A percentile compares a stretch with the other conserved stretches of the same genome.
phyloP scores from a whole-genome alignment of 2,888 invertebrate genomes.

The Acanthoscelides obtectus region DNA sequence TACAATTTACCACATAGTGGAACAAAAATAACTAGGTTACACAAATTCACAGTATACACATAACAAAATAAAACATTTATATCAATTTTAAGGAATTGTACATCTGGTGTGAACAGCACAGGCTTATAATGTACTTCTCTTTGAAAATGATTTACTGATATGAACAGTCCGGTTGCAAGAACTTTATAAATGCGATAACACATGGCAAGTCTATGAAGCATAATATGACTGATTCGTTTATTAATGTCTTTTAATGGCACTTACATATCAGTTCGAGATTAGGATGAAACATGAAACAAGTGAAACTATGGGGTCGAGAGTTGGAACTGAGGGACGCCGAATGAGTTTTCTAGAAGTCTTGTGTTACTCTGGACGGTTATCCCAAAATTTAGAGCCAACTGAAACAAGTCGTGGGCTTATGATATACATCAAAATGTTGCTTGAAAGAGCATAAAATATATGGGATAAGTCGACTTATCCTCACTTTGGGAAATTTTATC shows the following conservation, averaged over 20 bases:
- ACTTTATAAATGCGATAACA: constrained; percentile 47
- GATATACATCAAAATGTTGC: constrained; percentile 2
- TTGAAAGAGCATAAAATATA: constrained; percentile 16
- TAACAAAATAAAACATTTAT: constrained; percentile 23
- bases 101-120: constrained; percentile 36
- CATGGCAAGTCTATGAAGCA: constrained; percentile 38
- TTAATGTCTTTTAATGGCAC: constrained; percentile 16
- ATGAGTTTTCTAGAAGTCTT: constrained; percentile 20
- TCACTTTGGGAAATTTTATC: constrained; percentile 13
- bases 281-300: constrained; percentile 3
- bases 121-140: constrained; percentile 31
- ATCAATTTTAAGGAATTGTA: constrained; percentile 37
- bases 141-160: constrained; percentile 32
- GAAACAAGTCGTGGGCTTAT: constrained; percentile 6
- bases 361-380: constrained; percentile 13
- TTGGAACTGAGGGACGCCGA: not conserved
- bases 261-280: constrained; percentile 26
- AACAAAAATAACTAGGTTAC: constrained; percentile 24
- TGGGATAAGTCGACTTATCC: constrained; percentile 18
- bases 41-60: constrained; percentile 28
- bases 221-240: constrained; percentile 6
- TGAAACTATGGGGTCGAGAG: not conserved
- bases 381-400: constrained; percentile 18
- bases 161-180: constrained; percentile 47
- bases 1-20: constrained; percentile 28